These are phyloP conservation scores for Pseudorhiza aurosa DNA, from an alignment of 30 jellyfish, hydroid and myxozoan genomes.

Conservation along the genomic window DNA sequence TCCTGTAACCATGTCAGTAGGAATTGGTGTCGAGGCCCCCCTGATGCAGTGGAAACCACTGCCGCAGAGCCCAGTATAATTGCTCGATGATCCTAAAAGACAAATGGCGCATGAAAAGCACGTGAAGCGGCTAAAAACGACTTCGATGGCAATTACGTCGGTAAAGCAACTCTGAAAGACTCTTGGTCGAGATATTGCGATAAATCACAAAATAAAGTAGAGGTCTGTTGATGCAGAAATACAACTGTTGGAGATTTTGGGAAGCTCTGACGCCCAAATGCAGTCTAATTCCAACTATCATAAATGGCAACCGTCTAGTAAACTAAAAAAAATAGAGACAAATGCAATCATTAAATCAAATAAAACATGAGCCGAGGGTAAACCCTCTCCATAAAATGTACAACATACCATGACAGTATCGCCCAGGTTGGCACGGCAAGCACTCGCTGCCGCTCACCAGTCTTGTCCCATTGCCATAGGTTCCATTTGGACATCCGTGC, in stretches of 20 bases:
- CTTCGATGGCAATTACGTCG: too few species aligned
- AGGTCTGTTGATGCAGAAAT: too few species aligned
- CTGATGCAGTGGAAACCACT: conserved; percentile 86
- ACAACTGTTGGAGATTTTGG: too few species aligned
- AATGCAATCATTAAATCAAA: background rate
- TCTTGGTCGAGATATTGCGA: too few species aligned
- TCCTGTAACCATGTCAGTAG: conserved; percentile 84
- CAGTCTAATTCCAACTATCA: too few species aligned
- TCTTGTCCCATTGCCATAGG: conserved; percentile 84
- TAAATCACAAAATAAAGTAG: too few species aligned
- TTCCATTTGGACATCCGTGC: conserved; percentile 90
- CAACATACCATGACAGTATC: conserved; percentile 88
- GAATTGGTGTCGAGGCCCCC: conserved; percentile 85
- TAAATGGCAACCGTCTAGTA: background rate
- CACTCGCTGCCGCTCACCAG: conserved; percentile 78
- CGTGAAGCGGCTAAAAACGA: too few species aligned
- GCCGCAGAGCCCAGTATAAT: conserved; percentile 82
- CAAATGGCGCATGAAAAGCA: background rate
- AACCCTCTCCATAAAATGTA: too few species aligned
- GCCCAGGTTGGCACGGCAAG: conserved; percentile 89
- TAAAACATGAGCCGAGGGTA: background rate
- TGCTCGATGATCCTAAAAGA: conserved; percentile 81
- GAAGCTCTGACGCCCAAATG: too few species aligned
- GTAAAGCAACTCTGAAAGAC: too few species aligned
- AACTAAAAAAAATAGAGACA: background rate